These are phyloP conservation scores for Aleiodes leptofemur DNA, from an alignment of 2,888 invertebrate genomes.

Conservation along the genomic window DNA sequence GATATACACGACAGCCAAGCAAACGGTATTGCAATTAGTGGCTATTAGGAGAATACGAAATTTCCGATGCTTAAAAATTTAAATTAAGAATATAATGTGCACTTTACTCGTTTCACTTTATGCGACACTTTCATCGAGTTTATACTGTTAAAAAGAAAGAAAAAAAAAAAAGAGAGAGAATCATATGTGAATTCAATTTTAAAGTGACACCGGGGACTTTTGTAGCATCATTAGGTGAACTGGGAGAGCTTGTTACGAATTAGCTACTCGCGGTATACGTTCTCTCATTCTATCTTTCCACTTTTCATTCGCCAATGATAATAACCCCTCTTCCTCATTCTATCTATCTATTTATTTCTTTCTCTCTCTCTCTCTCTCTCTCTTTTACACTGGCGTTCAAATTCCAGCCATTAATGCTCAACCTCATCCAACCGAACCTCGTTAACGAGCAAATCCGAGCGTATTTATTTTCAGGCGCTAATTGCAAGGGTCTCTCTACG, in stretches of 20 bases:
- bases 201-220: constrained; percentile 6
- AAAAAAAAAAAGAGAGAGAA: too few relatives aligned
- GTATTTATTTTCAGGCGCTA: constrained; percentile 35
- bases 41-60: constrained; percentile 3
- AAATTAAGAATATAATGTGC: not conserved
- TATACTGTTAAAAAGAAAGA: not conserved
- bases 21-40: constrained; percentile 7
- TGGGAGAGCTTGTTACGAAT: constrained; percentile 20
- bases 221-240: constrained; percentile 22
- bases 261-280: constrained; percentile 13
- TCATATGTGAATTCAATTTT: not conserved
- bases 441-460: constrained; percentile 23
- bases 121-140: too few relatives aligned
- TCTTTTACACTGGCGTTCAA: not conserved
- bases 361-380: constrained; percentile 1
- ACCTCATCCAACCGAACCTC: constrained; percentile 26
- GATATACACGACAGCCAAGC: not conserved
- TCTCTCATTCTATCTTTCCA: constrained; percentile 15
- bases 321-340: not conserved
- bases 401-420: constrained; percentile 28
- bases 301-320: not conserved
- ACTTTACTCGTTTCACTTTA: not conserved
- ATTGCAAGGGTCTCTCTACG: constrained; percentile 31
- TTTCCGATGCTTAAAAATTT: not conserved
- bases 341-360: too few relatives aligned